These are phyloP conservation scores for Drosophila pseudoananassae DNA, from an alignment of 1,140 invertebrate genomes.

Conservation along the genomic window DNA sequence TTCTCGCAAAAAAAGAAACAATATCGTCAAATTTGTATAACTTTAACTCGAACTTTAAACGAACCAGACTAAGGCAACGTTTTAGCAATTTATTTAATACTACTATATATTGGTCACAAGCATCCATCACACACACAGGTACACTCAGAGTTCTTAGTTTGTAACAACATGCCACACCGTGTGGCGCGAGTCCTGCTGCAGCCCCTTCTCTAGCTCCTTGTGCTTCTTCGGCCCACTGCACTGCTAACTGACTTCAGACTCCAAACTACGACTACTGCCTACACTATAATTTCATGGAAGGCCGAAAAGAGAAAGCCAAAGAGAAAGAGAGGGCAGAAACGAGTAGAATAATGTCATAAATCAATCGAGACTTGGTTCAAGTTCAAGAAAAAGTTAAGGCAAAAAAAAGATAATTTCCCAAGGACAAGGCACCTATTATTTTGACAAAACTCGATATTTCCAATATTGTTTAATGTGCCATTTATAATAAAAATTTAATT, in stretches of 20 bases:
- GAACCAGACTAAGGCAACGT: slow-evolving; percentile 16
- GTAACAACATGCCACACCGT: slow-evolving; percentile 3
- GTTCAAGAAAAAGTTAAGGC: not conserved
- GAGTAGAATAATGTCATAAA: not conserved
- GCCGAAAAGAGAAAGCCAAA: slow-evolving; percentile 30
- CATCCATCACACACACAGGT: not conserved
- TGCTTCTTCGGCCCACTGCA: not conserved
- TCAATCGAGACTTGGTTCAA: not conserved
- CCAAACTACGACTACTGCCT: slow-evolving; percentile 55
- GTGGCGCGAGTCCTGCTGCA: not conserved
- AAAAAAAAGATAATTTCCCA: too few relatives aligned
- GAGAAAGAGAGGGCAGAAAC: slow-evolving; percentile 1
- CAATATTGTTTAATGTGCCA: not conserved
- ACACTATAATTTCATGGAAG: not conserved
- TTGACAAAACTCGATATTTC: not conserved
- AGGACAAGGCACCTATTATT: not conserved
- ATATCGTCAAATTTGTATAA: slow-evolving; percentile 36
- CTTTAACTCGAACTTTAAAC: slow-evolving; percentile 15
- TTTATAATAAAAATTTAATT: not conserved
- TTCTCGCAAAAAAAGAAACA: slow-evolving; percentile 51
- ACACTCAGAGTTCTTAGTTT: slow-evolving; percentile 14
- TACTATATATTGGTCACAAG: slow-evolving; percentile 32
- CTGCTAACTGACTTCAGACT: slow-evolving; percentile 1
- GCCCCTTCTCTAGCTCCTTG: not conserved
- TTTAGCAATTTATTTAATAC: slow-evolving; percentile 55